Evolutionary conservation across 2,113 vertebrate genomes (phyloP), one percentile per base, ranked within the genome.

Genomic region (Xiphorhynchus elegans): DNA sequence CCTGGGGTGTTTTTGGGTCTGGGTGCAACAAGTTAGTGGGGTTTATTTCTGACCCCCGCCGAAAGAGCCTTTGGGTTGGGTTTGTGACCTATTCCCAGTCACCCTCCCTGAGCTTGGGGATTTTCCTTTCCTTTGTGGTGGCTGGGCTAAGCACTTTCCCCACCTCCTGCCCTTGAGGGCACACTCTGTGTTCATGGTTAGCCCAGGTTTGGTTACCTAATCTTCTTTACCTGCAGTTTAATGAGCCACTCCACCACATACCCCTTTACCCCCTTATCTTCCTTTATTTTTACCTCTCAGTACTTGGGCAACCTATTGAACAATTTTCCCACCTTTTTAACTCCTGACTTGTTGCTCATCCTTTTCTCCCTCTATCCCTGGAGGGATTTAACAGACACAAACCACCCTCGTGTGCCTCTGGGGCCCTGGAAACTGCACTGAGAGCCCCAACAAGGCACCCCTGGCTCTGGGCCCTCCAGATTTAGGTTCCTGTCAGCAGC

Each of bases 271-370:
- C 19, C 39, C 52, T 87, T 92, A 85, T 4, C 64, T 60, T 69
- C 37, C 56, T 56, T 55, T 56, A 17, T 70, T 92, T 92, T 83
- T 72, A 50, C 68, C 91, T 50, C 28, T 93, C 5, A 6, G 19
- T 49, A 0, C 42, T 62, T 40, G 29, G 37, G 58, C 46, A 87
- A 33, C 53, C 40, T 86, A 3, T 19, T 90, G 56, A 73, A 66
- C 47, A 77, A 23, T 55, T 90, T 89, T 90, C 92, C 84, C 70
- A 21, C 58, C 52, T 42, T 92, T 63, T 63, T 84, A 49, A 35
- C 66, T 93, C 55, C 31, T 72, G 37, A 3, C 53, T 66, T 75
- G 23, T 28, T 73, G 77, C 31, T 68, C 59, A 25, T 58, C 69
- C 42, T 93, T 79, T 84, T 64, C 62, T 82, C 62, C 56, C 49